Conservation (phyloP, 2,888 invertebrate species). For the Nephrocerus scutellatus region DNA sequence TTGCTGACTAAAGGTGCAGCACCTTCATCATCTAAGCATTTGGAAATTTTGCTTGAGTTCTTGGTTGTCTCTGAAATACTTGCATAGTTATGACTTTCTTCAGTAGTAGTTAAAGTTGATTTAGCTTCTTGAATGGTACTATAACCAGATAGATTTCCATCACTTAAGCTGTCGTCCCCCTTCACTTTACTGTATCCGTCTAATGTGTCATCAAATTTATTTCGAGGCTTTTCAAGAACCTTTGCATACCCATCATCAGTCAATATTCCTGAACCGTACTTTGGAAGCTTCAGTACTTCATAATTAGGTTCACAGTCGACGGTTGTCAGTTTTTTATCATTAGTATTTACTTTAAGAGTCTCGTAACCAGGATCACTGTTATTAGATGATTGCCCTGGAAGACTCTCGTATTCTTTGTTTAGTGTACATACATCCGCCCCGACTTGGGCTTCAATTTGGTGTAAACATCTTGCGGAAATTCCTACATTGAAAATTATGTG, state of each 20-base stretch:
- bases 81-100: constrained; percentile 40
- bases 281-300: constrained; percentile 58
- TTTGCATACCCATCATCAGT: constrained; percentile 46
- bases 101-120: constrained; percentile 3
- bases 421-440: too few relatives aligned
- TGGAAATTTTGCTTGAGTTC: too few relatives aligned
- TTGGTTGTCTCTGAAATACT: constrained; percentile 42
- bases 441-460: too few relatives aligned
- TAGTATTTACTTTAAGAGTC: constrained; percentile 49
- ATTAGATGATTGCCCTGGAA: constrained; percentile 31
- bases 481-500: too few relatives aligned
- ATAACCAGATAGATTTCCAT: constrained; percentile 38
- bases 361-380: constrained; percentile 70
- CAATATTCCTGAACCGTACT: constrained; percentile 14
- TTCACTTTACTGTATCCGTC: constrained; percentile 40
- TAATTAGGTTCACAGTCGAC: constrained; percentile 72
- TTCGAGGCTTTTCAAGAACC: constrained; percentile 40
- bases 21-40: too few relatives aligned
- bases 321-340: constrained; percentile 44
- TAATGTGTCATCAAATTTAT: constrained; percentile 28
- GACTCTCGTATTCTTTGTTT: constrained; percentile 21
- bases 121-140: constrained; percentile 39
- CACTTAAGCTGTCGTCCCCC: constrained; percentile 30
- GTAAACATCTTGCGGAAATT: too few relatives aligned
- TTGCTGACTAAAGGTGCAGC: constrained; percentile 5